Evolutionary conservation across 2,888 invertebrate genomes (phyloP), one percentile per base, ranked within the genome.

Genomic region (Imbricaverruca yamaguchii): DNA sequence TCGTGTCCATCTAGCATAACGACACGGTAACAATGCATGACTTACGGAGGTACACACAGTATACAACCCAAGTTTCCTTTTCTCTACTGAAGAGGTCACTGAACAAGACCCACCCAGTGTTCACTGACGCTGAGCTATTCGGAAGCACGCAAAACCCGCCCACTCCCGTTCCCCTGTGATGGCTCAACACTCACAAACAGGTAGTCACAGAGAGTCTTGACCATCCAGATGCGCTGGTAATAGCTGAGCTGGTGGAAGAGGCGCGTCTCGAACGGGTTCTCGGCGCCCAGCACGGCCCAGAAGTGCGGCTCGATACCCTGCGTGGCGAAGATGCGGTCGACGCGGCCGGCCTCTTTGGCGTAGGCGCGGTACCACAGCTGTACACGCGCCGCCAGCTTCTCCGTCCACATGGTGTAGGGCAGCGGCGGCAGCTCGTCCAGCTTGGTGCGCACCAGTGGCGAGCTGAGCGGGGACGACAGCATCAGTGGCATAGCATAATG

Each of bases 391-490:
- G 86, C 85, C 74, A 91, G 86, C 83, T 89, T 89, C 80, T 87
- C 87, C 57, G 89, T 89, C 90, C 91, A 91, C 81, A 90, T 88
- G 83, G 87, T 87, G 84, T 90, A 91, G 8, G 91, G 90, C 90
- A 91, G 90, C 59, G 89, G 86, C 57, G 89, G 89, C 83, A 89
- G 87, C 84, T 87, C 87, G 80, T 88, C 88, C 81, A 89, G 83
- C 83, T 87, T 88, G 21, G 86, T 83, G 85, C 87, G 87, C 79
- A 85, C 85, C 63, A 85, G 84, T 25, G 88, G 87, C 1, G 87
- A 85, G 81, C 88, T 88, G 77, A 39, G 39, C 39, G 39, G 82
- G 23, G 86, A 84, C 39, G 56, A 59, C 59, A 59, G 12, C 3
- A 15, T 11, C 59, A 15, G 59, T 39, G 39, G 39, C 39, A 39